Conservation (phyloP, 2,797 vertebrate genomes). For the Dendrocincla fuliginosa region DNA sequence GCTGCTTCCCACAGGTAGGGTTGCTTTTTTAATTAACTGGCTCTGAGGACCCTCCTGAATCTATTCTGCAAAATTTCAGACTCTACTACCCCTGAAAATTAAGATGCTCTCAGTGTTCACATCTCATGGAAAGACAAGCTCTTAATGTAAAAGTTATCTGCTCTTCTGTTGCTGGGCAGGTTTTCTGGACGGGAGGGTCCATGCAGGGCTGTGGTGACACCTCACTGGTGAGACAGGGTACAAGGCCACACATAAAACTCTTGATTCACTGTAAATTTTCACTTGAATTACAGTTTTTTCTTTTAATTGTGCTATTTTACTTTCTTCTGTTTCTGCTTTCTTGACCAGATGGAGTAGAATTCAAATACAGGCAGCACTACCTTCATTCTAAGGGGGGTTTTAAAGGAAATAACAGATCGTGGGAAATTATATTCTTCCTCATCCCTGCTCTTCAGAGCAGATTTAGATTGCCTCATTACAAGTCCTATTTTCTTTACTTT, state of each 20-base stretch:
- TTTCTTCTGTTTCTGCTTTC: neutral
- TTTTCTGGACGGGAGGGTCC: neutral
- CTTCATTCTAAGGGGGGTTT: neutral
- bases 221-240: neutral
- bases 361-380: neutral
- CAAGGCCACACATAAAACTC: neutral
- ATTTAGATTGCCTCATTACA: conserved; percentile 15
- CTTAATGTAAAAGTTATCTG: neutral
- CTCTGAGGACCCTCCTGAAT: neutral
- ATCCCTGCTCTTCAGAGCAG: neutral
- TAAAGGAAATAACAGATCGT: neutral
- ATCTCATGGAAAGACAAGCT: neutral
- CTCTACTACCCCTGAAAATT: neutral
- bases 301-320: neutral
- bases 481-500: neutral
- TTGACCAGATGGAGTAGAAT: neutral
- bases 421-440: neutral
- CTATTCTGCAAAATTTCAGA: neutral
- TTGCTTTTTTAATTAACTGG: neutral
- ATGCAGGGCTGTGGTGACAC: neutral
- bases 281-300: neutral
- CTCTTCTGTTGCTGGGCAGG: neutral
- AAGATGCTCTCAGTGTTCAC: neutral
- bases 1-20: neutral
- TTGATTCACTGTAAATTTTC: neutral